Evolutionary conservation across 2,113 vertebrate genomes (phyloP).

Genomic region (Tragelaphus buxtoni): DNA sequence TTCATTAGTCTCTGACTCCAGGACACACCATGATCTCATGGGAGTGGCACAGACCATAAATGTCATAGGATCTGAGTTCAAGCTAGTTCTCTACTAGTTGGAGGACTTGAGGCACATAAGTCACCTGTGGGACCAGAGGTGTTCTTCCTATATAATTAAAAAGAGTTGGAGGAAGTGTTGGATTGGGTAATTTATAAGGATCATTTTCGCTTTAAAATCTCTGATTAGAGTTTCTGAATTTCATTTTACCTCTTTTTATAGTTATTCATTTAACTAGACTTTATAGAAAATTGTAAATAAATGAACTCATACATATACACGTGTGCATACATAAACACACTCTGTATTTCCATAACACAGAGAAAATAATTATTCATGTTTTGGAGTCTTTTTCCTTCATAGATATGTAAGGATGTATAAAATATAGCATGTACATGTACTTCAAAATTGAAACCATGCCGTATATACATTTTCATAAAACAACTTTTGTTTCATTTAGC

Average conservation of each 20-base stretch:
- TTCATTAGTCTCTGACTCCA: neutral
- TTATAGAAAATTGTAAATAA: neutral
- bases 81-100: neutral
- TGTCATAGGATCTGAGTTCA: neutral
- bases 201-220: neutral
- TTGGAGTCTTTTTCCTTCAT: neutral
- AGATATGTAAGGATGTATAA: neutral
- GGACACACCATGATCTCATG: neutral
- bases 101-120: neutral
- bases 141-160: neutral
- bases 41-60: slow-evolving; percentile 17
- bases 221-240: neutral
- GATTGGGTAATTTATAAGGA: neutral
- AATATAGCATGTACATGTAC: neutral
- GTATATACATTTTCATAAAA: neutral
- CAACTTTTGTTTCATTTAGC: neutral
- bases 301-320: neutral
- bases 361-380: neutral
- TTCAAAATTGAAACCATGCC: neutral
- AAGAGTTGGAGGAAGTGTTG: neutral
- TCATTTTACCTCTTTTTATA: neutral
- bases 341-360: neutral
- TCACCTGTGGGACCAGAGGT: neutral
- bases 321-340: neutral
- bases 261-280: neutral